Evolutionary conservation across 2,113 vertebrate species (phyloP).

Genomic region (Ursus arctos): DNA sequence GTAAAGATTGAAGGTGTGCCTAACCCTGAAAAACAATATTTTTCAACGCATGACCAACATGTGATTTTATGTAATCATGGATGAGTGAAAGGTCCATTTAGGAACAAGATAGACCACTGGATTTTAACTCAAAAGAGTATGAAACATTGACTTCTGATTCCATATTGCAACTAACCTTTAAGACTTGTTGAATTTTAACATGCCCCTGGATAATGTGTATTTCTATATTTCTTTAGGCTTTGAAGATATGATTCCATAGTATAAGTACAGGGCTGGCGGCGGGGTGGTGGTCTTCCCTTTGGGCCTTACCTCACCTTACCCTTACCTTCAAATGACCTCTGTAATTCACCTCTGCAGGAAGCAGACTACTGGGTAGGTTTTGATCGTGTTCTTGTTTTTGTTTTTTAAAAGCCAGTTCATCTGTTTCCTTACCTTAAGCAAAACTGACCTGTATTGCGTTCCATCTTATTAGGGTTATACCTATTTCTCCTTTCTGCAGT

Average conservation of each 20-base stretch:
- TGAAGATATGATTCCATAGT: no score
- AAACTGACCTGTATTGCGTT: conserved; percentile 4
- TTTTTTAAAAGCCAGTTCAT: background rate
- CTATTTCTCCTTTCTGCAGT: background rate
- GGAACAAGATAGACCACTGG: background rate
- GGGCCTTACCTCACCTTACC: background rate
- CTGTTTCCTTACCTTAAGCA: conserved; percentile 27
- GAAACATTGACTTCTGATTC: background rate
- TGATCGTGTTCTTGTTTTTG: background rate
- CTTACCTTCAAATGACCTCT: background rate
- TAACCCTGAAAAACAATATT: conserved; percentile 22
- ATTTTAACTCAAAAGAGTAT: background rate
- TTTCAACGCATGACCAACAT: background rate
- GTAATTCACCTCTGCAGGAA: conserved; percentile 13
- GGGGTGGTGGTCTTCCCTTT: background rate
- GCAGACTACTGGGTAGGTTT: background rate
- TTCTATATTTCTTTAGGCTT: no score
- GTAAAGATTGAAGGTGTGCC: background rate
- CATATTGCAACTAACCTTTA: background rate
- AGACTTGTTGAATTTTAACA: background rate
- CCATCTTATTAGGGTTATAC: background rate
- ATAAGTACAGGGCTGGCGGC: no score
- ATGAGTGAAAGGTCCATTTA: background rate
- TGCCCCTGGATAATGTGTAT: no score
- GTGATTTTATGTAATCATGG: background rate